Base-by-base conservation (phyloP, 1,140 invertebrate species). In the Colletes gigas region DNA sequence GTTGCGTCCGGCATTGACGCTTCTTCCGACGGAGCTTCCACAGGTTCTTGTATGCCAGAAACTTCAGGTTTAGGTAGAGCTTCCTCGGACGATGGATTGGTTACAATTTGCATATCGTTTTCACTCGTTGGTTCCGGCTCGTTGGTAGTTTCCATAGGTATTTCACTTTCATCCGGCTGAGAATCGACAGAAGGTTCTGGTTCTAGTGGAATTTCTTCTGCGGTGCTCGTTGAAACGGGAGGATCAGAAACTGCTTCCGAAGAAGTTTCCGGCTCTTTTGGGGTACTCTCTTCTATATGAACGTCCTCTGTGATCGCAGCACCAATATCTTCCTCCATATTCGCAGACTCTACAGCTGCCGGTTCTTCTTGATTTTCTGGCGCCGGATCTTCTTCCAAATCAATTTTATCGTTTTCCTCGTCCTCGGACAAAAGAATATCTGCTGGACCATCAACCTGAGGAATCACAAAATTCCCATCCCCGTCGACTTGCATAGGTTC, bases 401-500 rank as follows among this genome's bases (percentile, higher is more conserved):
- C 84, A 14, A 85, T 85, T 3, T 76, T 69, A 30, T 91, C 87
- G 7, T 84, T 88, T 10, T 89, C 88, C 9, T 90, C 88, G 8
- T 93, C 89, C 7, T 93, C 92, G 0, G 90, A 90, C 2, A 92
- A 86, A 0, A 92, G 83, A 30, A 90, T 54, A 69, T 93, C 93
- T 5, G 83, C 87, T 7, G 91, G 83, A 7, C 93, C 93, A 62
- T 93, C 93, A 0, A 93, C 90, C 73, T 93, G 93, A 0, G 93
- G 93, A 77, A 93, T 93, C 9, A 93, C 87, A 21, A 93, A 92
- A 67, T 92, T 93, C 4, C 91, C 92, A 8, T 93, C 92, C 1
- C 90, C 90, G 60, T 93, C 92, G 0, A 93, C 91, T 79, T 93
- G 92, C 91, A 93, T 92, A 0, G 91, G 82, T 30, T 93, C 93